These are phyloP conservation scores for Eurosta solidaginis DNA, from an alignment of 1,140 invertebrate species.

Conservation along the genomic window DNA sequence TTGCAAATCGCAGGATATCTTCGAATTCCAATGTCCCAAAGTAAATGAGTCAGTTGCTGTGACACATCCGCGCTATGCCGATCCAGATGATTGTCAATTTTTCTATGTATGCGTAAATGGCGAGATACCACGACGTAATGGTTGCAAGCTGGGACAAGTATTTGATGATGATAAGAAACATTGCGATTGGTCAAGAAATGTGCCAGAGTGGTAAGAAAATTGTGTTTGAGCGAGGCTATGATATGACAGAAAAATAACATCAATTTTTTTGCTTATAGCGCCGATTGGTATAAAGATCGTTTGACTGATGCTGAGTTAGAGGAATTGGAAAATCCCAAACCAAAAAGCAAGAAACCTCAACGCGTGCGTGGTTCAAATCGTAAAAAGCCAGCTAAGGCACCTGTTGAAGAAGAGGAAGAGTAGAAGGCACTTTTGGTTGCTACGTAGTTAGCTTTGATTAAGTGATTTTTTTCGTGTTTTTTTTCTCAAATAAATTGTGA, in stretches of 20 bases:
- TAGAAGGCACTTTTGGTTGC: slow-evolving; percentile 30
- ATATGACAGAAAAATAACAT: neutral
- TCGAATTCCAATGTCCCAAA: slow-evolving; percentile 83
- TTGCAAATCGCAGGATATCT: slow-evolving; percentile 82
- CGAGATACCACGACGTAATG: slow-evolving; percentile 77
- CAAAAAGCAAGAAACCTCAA: slow-evolving; percentile 64
- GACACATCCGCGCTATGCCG: slow-evolving; percentile 83
- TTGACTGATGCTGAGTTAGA: slow-evolving; percentile 80
- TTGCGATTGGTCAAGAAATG: slow-evolving; percentile 87
- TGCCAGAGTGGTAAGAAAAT: slow-evolving; percentile 82
- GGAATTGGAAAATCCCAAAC: slow-evolving; percentile 76
- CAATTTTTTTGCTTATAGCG: slow-evolving; percentile 62
- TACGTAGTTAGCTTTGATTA: slow-evolving; percentile 30
- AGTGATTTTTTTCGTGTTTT: neutral
- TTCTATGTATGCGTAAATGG: slow-evolving; percentile 92
- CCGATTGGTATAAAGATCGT: slow-evolving; percentile 84
- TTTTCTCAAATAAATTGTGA: slow-evolving; percentile 23
- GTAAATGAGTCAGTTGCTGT: slow-evolving; percentile 72
- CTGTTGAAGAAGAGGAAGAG: slow-evolving; percentile 42
- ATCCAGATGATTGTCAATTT: slow-evolving; percentile 88
- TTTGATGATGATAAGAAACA: slow-evolving; percentile 82
- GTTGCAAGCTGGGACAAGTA: slow-evolving; percentile 88
- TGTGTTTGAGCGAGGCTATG: neutral
- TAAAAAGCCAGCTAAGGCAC: slow-evolving; percentile 41
- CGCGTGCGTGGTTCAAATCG: slow-evolving; percentile 48